phyloP scores from a whole-genome alignment of 2,888 invertebrate species.

The Volucella inflata region DNA sequence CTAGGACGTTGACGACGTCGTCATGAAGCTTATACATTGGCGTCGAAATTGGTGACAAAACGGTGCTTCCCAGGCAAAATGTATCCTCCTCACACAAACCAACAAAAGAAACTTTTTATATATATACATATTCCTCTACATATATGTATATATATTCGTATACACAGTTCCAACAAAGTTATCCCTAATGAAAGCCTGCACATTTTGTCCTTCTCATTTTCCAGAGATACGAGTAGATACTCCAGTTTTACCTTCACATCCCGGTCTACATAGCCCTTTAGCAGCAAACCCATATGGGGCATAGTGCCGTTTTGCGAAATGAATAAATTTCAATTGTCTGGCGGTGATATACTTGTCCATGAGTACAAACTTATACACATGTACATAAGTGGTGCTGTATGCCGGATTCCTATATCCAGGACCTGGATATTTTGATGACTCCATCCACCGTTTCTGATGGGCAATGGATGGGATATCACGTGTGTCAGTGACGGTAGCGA shows the following conservation, averaged over 20 bases:
- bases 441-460: conserved; percentile 4
- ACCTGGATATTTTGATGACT: conserved; percentile 46
- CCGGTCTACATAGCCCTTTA: conserved; percentile 8
- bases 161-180: conserved; percentile 23
- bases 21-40: conserved; percentile 44
- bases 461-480: conserved; percentile 44
- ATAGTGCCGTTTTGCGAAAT: conserved; percentile 56
- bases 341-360: conserved; percentile 49
- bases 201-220: conserved; percentile 5
- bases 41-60: conserved; percentile 34
- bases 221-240: not conserved
- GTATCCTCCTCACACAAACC: not conserved
- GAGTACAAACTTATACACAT: conserved; percentile 22
- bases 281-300: conserved; percentile 27
- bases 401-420: conserved; percentile 11
- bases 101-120: conserved; percentile 1
- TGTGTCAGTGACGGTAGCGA: conserved; percentile 22
- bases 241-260: not conserved
- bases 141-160: not conserved
- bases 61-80: conserved; percentile 29
- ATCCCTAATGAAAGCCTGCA: conserved; percentile 48
- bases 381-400: conserved; percentile 3
- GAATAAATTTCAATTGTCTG: conserved; percentile 75
- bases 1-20: conserved; percentile 31
- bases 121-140: conserved; percentile 4